Base-by-base conservation (phyloP, 1,140 invertebrate genomes). In the Drosophila rhopaloa region DNA sequence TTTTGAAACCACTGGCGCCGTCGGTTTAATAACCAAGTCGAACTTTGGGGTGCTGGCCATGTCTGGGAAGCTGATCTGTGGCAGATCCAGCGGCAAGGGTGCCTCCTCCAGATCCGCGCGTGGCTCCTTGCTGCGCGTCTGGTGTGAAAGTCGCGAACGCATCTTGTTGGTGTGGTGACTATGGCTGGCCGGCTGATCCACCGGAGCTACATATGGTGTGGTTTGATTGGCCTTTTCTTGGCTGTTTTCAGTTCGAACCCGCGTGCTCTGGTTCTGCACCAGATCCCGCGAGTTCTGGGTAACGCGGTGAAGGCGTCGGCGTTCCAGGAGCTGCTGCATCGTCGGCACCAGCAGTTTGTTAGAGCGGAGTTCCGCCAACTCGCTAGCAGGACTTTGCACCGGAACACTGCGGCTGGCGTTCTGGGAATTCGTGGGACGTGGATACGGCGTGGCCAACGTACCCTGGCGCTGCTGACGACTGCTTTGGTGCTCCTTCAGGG, bases 51-150 rank as follows among this genome's bases (percentile, higher is more conserved):
- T 78, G n/a, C 60, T 84, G 41, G 93, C 94, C 53, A 94, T 94
- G 41, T 95, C 94, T n/a, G 95, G 94, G 59, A 96, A 92, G 43
- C 93, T 90, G 61, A 94, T 93, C 53, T 93, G 93, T 0, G 95
- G 94, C 50, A 96, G 91, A 76, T 94, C 94, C 2, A 95, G 91
- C 13, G 93, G 84, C 53, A 93, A 90, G 0, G 93, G 85, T 1
- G 92, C 91, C 62, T 93, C 80, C 58, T 94, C 93, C 11, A 68
- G 51, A 6, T 80, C 67, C 10, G 67, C 48, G 19, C 66, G 66
- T 11, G 56, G 5, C 41, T 83, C 79, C 55, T 83, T 86, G 50
- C 61, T 67, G 38, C 84, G 84, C 51, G 61, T 14, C 27, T 88
- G 79, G 44, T 86, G 80, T 1, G 72, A 75, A 5, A 90, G 29